A percentile compares a stretch with the other conserved stretches of the same genome.
Conservation (phyloP, 2,113 vertebrate genomes). For the Lamprotornis superbus region DNA sequence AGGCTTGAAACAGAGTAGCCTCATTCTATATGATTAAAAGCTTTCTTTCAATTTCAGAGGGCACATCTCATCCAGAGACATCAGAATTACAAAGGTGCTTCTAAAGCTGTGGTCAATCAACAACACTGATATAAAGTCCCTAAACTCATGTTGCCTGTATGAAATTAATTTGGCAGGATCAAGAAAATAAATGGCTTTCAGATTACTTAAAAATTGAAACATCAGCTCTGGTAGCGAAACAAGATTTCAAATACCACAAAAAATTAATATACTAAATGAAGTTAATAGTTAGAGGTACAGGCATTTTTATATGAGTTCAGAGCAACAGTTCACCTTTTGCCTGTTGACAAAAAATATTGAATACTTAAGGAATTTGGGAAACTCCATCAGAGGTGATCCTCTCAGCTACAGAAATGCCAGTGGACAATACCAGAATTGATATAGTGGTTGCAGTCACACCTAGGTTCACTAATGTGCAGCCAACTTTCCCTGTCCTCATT, state of each 20-base stretch:
- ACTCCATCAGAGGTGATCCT: not conserved
- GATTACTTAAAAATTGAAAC: not conserved
- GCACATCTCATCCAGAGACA: not conserved
- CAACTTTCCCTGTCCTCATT: not conserved
- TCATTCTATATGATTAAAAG: conserved; percentile 29
- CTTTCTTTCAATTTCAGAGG: not conserved
- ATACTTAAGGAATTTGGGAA: not conserved
- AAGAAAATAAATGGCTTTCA: not conserved
- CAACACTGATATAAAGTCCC: not conserved
- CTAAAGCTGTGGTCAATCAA: not conserved
- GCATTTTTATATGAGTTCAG: not conserved
- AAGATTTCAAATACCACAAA: not conserved
- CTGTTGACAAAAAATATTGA: not conserved
- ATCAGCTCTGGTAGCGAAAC: not conserved
- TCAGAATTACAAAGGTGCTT: not conserved
- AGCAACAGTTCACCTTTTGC: not conserved
- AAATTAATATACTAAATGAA: not conserved
- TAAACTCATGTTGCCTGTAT: not conserved
- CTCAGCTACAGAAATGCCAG: not conserved
- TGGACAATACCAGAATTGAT: not conserved
- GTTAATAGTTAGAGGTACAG: not conserved
- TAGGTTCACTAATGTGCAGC: not conserved
- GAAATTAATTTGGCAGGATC: not conserved
- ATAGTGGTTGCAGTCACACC: not conserved
- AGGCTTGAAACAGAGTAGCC: not conserved